These are phyloP conservation scores for Gorsachius goisagi DNA, from an alignment of 2,113 vertebrate species.

Conservation along the genomic window DNA sequence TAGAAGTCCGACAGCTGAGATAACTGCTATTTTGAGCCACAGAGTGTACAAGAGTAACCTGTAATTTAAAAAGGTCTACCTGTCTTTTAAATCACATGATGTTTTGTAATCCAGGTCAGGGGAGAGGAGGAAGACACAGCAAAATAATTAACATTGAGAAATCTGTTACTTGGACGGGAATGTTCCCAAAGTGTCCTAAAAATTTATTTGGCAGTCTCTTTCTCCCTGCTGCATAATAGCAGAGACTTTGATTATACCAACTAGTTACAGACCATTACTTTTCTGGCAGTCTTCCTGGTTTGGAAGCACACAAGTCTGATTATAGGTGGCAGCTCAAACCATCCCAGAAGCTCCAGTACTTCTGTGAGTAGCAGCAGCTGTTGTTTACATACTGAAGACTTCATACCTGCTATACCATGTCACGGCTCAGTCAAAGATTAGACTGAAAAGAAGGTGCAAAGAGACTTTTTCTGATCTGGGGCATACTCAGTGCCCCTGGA, in stretches of 20 bases:
- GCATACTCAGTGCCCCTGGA: background rate
- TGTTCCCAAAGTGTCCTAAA: background rate
- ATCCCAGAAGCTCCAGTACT: background rate
- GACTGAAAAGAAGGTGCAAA: background rate
- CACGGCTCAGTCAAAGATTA: background rate
- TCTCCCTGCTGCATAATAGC: background rate
- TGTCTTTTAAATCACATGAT: background rate
- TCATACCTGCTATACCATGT: background rate
- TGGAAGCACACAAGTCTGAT: background rate
- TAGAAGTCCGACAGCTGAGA: background rate
- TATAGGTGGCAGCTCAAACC: background rate
- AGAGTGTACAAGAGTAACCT: background rate
- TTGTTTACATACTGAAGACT: background rate
- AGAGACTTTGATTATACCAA: background rate
- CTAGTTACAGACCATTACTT: background rate
- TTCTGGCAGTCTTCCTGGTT: background rate
- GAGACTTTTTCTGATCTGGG: background rate
- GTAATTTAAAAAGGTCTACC: background rate
- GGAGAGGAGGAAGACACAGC: background rate
- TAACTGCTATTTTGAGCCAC: background rate
- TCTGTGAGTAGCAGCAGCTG: background rate
- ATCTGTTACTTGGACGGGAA: background rate
- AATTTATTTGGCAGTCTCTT: background rate
- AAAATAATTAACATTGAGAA: slow-evolving; percentile 1
- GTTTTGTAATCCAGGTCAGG: background rate